These are phyloP conservation scores for Istiophorus platypterus DNA, from an alignment of 2,113 vertebrate genomes.

Conservation along the genomic window DNA sequence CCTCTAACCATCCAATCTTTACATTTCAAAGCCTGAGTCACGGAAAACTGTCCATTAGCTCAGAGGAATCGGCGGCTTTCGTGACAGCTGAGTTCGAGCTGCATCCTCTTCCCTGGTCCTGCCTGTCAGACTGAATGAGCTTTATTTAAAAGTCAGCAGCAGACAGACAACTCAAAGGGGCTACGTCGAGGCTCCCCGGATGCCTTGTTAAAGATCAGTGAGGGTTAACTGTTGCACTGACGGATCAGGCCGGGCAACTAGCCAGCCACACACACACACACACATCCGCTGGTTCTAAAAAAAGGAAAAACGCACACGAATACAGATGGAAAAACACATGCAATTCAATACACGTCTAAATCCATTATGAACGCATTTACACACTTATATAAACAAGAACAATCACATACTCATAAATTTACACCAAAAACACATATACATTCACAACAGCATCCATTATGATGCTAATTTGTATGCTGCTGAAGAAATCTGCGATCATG, in stretches of 20 bases:
- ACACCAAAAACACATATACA: neutral
- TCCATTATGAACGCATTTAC: neutral
- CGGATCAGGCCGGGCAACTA: conserved; percentile 28
- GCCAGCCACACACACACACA: neutral
- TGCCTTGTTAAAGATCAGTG: conserved; percentile 69
- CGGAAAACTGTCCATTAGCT: conserved; percentile 36
- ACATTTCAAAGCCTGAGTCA: conserved; percentile 18
- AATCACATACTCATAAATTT: neutral
- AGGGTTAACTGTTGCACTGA: conserved; percentile 53
- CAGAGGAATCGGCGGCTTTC: conserved; percentile 14
- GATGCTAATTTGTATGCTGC: neutral
- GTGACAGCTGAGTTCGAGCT: conserved; percentile 38
- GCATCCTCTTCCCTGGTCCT: conserved; percentile 29
- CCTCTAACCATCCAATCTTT: neutral
- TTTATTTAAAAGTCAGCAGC: conserved; percentile 63
- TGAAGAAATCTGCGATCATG: neutral
- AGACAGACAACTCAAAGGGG: conserved; percentile 47
- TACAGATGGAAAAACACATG: neutral
- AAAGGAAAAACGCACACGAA: neutral
- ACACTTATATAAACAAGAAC: neutral
- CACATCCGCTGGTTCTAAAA: neutral
- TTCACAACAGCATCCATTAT: neutral
- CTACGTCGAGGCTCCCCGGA: conserved; percentile 41
- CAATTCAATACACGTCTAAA: neutral
- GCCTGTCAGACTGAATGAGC: conserved; percentile 60